These are phyloP conservation scores for Pycnomerus fuliginosus DNA, from an alignment of 2,888 invertebrate species.

Conservation along the genomic window DNA sequence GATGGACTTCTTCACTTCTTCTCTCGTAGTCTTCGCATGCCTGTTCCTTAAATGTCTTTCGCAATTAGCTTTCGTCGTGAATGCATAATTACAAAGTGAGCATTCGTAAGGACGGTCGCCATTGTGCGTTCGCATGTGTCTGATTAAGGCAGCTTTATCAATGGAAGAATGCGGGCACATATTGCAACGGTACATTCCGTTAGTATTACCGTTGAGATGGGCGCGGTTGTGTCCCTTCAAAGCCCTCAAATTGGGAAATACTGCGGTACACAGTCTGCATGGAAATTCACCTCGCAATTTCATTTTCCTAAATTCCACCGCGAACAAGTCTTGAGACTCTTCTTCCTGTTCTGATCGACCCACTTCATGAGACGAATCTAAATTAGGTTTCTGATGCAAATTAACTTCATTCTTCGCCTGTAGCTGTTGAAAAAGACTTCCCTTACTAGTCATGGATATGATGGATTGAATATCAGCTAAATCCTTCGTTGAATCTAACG, in stretches of 20 bases:
- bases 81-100: slow-evolving; percentile 92
- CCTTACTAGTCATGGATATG: slow-evolving; percentile 72
- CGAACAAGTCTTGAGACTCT: slow-evolving; percentile 81
- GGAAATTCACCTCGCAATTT: slow-evolving; percentile 87
- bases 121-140: slow-evolving; percentile 92
- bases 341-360: slow-evolving; percentile 56
- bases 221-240: slow-evolving; percentile 88
- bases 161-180: slow-evolving; percentile 88
- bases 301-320: slow-evolving; percentile 85
- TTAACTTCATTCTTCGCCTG: slow-evolving; percentile 47
- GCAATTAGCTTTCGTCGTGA: slow-evolving; percentile 96
- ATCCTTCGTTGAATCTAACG: slow-evolving; percentile 65
- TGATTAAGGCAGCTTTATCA: slow-evolving; percentile 87
- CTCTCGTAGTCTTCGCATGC: slow-evolving; percentile 81
- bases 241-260: slow-evolving; percentile 86
- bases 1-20: slow-evolving; percentile 85
- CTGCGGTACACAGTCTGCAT: slow-evolving; percentile 83
- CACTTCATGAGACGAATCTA: slow-evolving; percentile 39
- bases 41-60: slow-evolving; percentile 91
- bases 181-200: slow-evolving; percentile 86
- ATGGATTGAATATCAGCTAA: slow-evolving; percentile 86
- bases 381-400: slow-evolving; percentile 2
- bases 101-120: slow-evolving; percentile 95
- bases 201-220: slow-evolving; percentile 74
- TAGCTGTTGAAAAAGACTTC: slow-evolving; percentile 66